phyloP scores from a whole-genome alignment of 2,888 invertebrate genomes.

The Neelides folsomi region DNA sequence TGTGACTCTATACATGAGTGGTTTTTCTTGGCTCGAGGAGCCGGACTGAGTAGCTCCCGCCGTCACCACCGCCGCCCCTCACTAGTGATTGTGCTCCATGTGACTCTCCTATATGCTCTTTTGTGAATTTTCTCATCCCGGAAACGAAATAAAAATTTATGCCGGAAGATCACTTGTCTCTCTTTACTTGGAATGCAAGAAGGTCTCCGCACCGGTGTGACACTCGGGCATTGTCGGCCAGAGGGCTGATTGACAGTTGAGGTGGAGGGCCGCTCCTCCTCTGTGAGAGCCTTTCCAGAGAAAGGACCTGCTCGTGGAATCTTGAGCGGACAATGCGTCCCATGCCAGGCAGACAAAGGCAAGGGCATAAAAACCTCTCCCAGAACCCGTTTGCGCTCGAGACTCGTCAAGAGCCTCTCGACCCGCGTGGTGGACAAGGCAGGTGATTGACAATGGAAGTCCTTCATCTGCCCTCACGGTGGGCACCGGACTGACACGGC shows the following conservation, averaged over 20 bases:
- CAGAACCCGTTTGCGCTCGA: slow-evolving; percentile 2
- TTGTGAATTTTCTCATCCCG: slow-evolving; percentile 11
- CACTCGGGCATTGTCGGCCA: background rate
- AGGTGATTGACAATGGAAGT: no score
- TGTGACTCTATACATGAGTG: slow-evolving; percentile 4
- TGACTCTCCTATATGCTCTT: slow-evolving; percentile 21
- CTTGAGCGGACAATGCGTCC: slow-evolving; percentile 9
- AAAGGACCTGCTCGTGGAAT: no score
- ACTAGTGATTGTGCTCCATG: slow-evolving; percentile 23
- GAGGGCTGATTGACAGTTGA: background rate
- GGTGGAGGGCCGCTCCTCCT: no score
- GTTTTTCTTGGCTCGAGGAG: no score
- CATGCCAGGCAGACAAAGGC: slow-evolving; percentile 11
- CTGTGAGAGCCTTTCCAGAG: no score
- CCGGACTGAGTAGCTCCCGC: background rate
- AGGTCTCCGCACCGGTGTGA: background rate
- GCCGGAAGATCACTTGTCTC: slow-evolving; percentile 13
- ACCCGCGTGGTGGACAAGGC: background rate
- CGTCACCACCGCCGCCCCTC: slow-evolving; percentile 7
- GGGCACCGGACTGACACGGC: background rate
- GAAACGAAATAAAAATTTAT: slow-evolving; percentile 17
- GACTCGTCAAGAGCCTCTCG: slow-evolving; percentile 1
- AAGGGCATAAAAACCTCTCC: slow-evolving; percentile 5
- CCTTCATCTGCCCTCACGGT: no score
- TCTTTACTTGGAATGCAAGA: background rate